Evolutionary conservation across 2,797 vertebrate species (phyloP).

Genomic region (Gadopsis bispinosus): DNA sequence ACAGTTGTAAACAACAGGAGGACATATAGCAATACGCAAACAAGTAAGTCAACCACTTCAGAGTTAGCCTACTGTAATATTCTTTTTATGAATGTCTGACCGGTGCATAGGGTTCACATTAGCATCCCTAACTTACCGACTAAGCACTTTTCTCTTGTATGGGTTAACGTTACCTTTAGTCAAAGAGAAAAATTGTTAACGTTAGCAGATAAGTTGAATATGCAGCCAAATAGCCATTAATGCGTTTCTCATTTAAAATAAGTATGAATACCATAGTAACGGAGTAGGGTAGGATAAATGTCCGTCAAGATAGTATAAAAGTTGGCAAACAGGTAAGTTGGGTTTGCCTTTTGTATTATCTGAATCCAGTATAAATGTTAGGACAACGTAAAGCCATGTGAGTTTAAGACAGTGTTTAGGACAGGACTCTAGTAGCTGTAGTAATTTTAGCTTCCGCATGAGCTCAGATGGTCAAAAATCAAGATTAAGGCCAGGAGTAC

Average conservation of each 20-base stretch:
- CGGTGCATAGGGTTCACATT: not conserved
- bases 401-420: not conserved
- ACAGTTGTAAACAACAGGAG: conserved; percentile 69
- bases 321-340: not conserved
- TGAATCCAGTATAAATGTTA: not conserved
- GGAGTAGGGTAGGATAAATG: too few relatives aligned
- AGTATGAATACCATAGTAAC: too few relatives aligned
- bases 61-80: not conserved
- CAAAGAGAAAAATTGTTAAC: too few relatives aligned
- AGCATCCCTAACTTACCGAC: not conserved
- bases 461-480: not conserved
- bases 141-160: not conserved
- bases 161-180: not conserved
- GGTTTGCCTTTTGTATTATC: not conserved
- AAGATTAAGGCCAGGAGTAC: not conserved
- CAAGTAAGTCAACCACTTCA: conserved; percentile 26
- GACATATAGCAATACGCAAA: not conserved
- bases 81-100: rapidly evolving
- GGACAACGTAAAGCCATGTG: too few relatives aligned
- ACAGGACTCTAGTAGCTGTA: not conserved
- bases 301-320: not conserved
- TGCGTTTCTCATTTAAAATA: not conserved
- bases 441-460: not conserved
- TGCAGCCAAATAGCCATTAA: not conserved
- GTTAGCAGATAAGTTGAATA: not conserved